A percentile compares a stretch with the other conserved stretches of the same genome.
Conservation (phyloP, 2,797 vertebrate species). For the Australoheros facetus region DNA sequence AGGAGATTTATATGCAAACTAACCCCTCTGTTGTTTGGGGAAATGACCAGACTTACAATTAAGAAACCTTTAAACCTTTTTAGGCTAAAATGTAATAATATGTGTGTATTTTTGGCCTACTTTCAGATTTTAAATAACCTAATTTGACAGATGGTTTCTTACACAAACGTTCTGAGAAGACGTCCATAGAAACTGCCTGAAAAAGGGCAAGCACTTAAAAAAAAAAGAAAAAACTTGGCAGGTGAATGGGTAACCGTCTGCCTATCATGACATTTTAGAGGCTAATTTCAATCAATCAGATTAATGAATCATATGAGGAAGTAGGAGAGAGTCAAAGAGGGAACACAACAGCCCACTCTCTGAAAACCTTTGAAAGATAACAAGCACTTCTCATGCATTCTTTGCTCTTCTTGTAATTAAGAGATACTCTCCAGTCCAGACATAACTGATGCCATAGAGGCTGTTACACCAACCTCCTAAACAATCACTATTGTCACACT, state of each 20-base stretch:
- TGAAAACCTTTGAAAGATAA: neutral
- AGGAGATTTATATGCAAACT: conserved; percentile 18
- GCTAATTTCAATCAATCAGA: neutral
- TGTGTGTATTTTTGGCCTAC: conserved; percentile 19
- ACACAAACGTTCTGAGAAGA: neutral
- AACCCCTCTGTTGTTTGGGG: neutral
- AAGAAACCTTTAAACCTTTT: neutral
- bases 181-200: neutral
- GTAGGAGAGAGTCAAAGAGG: neutral
- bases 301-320: neutral
- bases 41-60: neutral
- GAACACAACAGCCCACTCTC: neutral
- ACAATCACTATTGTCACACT: neutral
- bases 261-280: neutral
- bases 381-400: neutral
- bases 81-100: conserved; percentile 19
- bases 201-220: neutral
- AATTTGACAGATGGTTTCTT: neutral
- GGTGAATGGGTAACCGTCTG: neutral
- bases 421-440: neutral
- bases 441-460: neutral
- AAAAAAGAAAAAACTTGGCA: neutral
- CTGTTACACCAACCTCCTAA: neutral
- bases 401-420: neutral
- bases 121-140: neutral